Evolutionary conservation across 2,113 vertebrate species (phyloP), one percentile per base, ranked within the genome.

Genomic region (Sprattus sprattus): DNA sequence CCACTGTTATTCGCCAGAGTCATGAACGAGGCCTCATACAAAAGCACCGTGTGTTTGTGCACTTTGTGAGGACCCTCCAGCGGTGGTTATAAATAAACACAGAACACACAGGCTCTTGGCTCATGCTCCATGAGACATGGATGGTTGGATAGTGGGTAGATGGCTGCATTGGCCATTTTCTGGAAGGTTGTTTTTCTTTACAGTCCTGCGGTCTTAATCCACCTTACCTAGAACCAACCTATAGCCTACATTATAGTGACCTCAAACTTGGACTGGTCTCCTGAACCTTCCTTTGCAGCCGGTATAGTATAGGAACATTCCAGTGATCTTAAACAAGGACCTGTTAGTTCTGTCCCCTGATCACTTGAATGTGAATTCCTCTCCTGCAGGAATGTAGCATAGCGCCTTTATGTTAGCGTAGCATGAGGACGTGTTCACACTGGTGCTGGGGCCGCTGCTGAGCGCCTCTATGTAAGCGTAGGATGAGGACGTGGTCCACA

Each of bases 11-110:
- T 67, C 82, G 44, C 78, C 54, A 45, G 71, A 60, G 9, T 82
- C 75, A 84, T 87, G 86, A 84, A 82, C 11, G 60, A 84, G 45
- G 28, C 15, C 25, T 85, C 50, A 57, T 82, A 71, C 57, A 84
- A 82, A 45, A 85, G 44, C 9, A 28, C 47, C 2, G 57, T 57
- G 75, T 88, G 45, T 86, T 80, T 50, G 22, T 88, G 82, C 39
- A 32, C 78, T 83, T 45, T 50, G 81, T 57, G 71, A 39, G 32
- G 13, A 32, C 25, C 71, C 71, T 78, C 71, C n/a, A 49, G 81
- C 75, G 18, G 28, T n/a, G 6, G 18, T 4, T 46, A 44, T 49
- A 45, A 49, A 28, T 49, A n/a, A 20, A 28, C 71, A 39, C 75
- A 81, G 39, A 32, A 22, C 57, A 50, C 75, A 28, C 46, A 39